Base-by-base conservation (phyloP, 2,888 invertebrate genomes). In the Lasioglossum marginatum region DNA sequence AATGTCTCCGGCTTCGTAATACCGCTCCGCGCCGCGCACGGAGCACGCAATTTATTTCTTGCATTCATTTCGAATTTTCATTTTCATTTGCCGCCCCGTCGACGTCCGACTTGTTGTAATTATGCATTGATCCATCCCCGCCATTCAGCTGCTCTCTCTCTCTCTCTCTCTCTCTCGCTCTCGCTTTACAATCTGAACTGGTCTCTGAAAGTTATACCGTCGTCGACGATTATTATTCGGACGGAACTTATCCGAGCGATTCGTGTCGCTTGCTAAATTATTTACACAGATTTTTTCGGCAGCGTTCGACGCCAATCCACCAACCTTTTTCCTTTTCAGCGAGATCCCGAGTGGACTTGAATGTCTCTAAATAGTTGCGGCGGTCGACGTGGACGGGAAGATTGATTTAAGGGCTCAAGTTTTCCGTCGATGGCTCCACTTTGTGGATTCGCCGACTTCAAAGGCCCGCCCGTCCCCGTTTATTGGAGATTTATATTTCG, bases 1-100 rank as follows among this genome's bases (percentile, higher is more conserved):
- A 91, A 91, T 87, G 89, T 90, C 86, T 68, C 81, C 77, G 66
- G 71, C 77, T 79, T 85, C 82, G 80, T 85, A 87, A 87, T 91
- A 87, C 82, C 48, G 45, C 0, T 45, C 16, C 16, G 71, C 71
- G 52, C 60, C 57, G n/a, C 34, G 75, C 31, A 37, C 74, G 82
- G 76, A 12, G 4, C 82, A 82, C 84, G 89, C 86, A 91, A 90
- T 91, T 91, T 90, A 91, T 91, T 91, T 89, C 90, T 87, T 87
- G 87, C 90, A 91, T 89, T 89, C 89, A 91, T 91, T 87, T 85
- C 73, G 80, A 83, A 87, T 87, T 85, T 91, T 89, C 90, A 91
- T 88, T 90, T 91, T 91, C 91, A 90, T 87, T 91, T 81, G 85
- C 82, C 31, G 23, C 71, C 45, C 72, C 82, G 31, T 31, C 16